These are phyloP conservation scores for Cosmopolites sordidus DNA, from an alignment of 2,888 invertebrate species.

Conservation along the genomic window DNA sequence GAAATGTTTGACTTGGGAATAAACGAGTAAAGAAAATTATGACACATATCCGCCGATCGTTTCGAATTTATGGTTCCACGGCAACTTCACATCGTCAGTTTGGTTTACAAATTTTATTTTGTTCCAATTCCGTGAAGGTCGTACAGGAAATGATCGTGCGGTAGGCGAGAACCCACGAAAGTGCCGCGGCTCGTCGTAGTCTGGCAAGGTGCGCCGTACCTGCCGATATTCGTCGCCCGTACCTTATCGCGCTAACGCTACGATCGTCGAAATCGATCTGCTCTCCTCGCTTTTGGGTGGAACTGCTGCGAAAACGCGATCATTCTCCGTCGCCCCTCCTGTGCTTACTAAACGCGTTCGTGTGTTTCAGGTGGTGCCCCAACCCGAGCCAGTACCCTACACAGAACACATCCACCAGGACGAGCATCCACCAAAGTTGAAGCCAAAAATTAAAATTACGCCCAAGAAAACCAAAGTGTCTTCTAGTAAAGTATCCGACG, in stretches of 20 bases:
- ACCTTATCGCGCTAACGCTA: slow-evolving; percentile 18
- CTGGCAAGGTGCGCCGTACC: slow-evolving; percentile 35
- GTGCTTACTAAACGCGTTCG: too few relatives aligned
- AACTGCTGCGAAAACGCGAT: too few relatives aligned
- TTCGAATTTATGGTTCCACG: slow-evolving; percentile 10
- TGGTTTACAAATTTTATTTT: slow-evolving; percentile 29
- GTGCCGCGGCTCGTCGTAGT: slow-evolving; percentile 22
- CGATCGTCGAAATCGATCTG: background rate
- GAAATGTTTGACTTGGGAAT: slow-evolving; percentile 23
- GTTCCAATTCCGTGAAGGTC: slow-evolving; percentile 34
- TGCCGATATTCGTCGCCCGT: slow-evolving; percentile 24
- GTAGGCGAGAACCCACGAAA: slow-evolving; percentile 21
- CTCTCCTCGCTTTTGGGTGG: too few relatives aligned
- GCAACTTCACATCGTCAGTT: slow-evolving; percentile 22
- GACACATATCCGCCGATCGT: slow-evolving; percentile 21
- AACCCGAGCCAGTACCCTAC: slow-evolving; percentile 27
- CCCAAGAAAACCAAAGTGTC: slow-evolving; percentile 28
- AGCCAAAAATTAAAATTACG: slow-evolving; percentile 25
- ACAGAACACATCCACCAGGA: background rate
- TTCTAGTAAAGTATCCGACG: background rate
- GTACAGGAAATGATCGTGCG: slow-evolving; percentile 28
- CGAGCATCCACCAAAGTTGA: slow-evolving; percentile 27
- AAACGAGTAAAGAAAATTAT: slow-evolving; percentile 19
- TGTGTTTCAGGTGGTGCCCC: slow-evolving; percentile 39
- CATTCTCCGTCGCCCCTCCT: too few relatives aligned